Evolutionary conservation across 2,797 vertebrate genomes (phyloP), one percentile per base, ranked within the genome.

Genomic region (Falco berigora): DNA sequence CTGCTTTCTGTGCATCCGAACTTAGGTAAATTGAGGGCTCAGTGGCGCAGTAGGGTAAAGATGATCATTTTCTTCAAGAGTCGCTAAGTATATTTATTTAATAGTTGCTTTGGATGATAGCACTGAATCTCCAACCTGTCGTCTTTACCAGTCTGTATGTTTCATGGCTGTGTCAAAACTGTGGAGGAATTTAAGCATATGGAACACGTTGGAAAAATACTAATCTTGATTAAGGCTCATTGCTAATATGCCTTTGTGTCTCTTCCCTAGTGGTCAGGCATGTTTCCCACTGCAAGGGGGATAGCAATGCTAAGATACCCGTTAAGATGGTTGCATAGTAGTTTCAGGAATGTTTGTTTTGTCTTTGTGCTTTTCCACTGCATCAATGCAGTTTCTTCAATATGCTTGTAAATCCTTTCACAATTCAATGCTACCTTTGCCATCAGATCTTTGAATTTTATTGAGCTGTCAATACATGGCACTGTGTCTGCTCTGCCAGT

Each of bases 41-140:
- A 42, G 25, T 6, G 3, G 23, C 0, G 0, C 58, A 68, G 24
- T 12, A 59, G 14, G 8, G 27, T 74, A 25, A n/a, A 32, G 36
- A 30, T 61, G 22, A 36, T 21, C 8, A 27, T 40, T 77, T 58
- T 4, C 7, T 32, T 34, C 38, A 44, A 40, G 50, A 46, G 15
- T 58, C 1, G 3, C 17, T 47, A 44, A 30, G 4, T 61, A 3
- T 55, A 25, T 50, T 74, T 84, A 40, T 85, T 66, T 86, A 44
- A 32, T 50, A 36, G 21, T 50, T 80, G 49, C 53, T 84, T 68
- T 59, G 40, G 23, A 32, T 73, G 47, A 23, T 28, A 53, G 34
- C 13, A n/a, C 27, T 64, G 40, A 56, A 67, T 91, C 40, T 59
- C 40, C 72, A 92, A 6, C 24, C 49, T 1, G 0, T 27, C 8